phyloP scores from a whole-genome alignment of 2,888 invertebrate genomes.

The Cantharis lateralis region DNA sequence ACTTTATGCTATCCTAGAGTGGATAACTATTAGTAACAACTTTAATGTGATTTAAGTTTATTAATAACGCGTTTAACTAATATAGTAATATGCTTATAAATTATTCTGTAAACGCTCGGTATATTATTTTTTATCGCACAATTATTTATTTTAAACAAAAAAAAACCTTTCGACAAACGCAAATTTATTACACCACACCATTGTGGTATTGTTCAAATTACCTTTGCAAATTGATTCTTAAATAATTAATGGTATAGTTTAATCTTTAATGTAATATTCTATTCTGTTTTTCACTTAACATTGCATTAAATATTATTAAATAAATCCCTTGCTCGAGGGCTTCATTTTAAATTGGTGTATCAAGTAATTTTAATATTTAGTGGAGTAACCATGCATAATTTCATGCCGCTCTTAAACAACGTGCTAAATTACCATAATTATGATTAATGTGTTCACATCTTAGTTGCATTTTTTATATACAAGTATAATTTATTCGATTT shows the following conservation, averaged over 20 bases:
- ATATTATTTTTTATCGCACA: not conserved
- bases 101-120: not conserved
- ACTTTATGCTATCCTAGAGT: not conserved
- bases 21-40: not conserved
- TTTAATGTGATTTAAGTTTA: constrained; percentile 16
- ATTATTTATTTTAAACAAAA: not conserved
- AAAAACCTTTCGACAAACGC: not conserved
- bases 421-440: constrained; percentile 46
- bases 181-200: not conserved
- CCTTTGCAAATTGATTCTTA: not conserved
- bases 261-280: not conserved
- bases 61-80: constrained; percentile 18
- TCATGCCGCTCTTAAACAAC: constrained; percentile 44
- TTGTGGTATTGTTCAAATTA: not conserved
- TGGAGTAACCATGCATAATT: constrained; percentile 47
- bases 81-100: not conserved
- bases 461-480: constrained; percentile 43
- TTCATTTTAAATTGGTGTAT: constrained; percentile 38
- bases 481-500: constrained; percentile 39
- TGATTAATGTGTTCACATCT: constrained; percentile 43
- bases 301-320: constrained; percentile 1
- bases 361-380: constrained; percentile 50
- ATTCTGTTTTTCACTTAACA: not conserved
- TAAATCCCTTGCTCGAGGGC: constrained; percentile 19
- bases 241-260: not conserved